Evolutionary conservation across 2,797 vertebrate genomes (phyloP).

Genomic region (Gambelia wislizenii): DNA sequence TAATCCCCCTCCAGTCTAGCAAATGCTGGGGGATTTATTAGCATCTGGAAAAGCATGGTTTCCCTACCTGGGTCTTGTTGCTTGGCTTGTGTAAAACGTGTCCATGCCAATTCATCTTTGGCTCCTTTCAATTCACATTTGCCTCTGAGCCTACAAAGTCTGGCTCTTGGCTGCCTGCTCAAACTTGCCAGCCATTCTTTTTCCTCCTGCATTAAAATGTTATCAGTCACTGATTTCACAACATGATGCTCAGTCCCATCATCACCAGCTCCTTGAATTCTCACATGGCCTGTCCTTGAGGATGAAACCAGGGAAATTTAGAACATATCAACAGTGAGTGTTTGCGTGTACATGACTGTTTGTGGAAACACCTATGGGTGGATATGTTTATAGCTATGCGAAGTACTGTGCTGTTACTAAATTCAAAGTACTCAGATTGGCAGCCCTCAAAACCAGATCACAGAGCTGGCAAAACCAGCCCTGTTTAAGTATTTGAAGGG

Average conservation of each 20-base stretch:
- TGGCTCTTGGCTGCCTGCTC: background rate
- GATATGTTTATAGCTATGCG: background rate
- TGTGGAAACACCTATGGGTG: constrained; percentile 12
- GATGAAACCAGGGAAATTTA: background rate
- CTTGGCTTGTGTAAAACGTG: background rate
- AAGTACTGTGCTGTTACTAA: too few relatives aligned
- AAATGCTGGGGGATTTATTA: background rate
- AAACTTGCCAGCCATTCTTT: background rate
- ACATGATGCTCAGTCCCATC: background rate
- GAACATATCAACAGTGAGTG: background rate
- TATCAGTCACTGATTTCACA: constrained; percentile 9
- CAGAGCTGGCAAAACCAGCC: background rate
- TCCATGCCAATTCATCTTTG: too few relatives aligned
- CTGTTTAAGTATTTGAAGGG: too few relatives aligned
- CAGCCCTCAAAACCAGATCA: background rate
- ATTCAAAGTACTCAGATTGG: background rate
- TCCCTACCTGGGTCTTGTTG: too few relatives aligned
- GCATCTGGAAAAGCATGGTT: background rate
- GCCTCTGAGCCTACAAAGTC: background rate
- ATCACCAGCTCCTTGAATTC: background rate
- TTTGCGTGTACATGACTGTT: background rate
- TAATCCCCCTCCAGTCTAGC: background rate
- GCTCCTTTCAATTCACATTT: background rate
- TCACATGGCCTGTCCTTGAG: background rate
- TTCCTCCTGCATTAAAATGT: constrained; percentile 1